These are phyloP conservation scores for Tokudaia tokunoshimensis DNA, from an alignment of 2,797 vertebrate species.

Conservation along the genomic window DNA sequence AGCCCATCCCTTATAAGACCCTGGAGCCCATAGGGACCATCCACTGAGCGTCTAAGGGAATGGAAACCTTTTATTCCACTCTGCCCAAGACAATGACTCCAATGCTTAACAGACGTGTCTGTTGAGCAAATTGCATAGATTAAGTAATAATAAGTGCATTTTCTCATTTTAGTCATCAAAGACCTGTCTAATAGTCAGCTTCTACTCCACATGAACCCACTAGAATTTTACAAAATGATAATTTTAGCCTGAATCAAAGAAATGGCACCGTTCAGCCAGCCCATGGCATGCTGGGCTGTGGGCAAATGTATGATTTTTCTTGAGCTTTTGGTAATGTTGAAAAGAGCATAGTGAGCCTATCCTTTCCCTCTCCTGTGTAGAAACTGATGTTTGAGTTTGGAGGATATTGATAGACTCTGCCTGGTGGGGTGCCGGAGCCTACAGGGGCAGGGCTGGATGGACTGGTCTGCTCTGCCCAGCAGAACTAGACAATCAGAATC, in stretches of 20 bases:
- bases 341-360: constrained; percentile 21
- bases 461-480: not conserved
- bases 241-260: constrained; percentile 75
- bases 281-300: not conserved
- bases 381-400: constrained; percentile 25
- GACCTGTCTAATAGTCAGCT: constrained; percentile 62
- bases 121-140: constrained; percentile 67
- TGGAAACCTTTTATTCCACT: not conserved
- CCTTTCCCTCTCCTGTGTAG: not conserved
- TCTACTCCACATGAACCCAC: constrained; percentile 47
- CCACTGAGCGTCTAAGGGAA: accelerated
- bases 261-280: constrained; percentile 53
- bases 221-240: constrained; percentile 70
- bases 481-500: not conserved
- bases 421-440: not conserved
- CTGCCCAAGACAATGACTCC: not conserved
- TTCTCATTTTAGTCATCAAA: constrained; percentile 70
- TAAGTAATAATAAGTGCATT: constrained; percentile 65
- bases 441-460: not conserved
- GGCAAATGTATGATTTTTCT: constrained; percentile 70
- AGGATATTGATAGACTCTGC: not conserved
- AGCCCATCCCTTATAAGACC: not conserved
- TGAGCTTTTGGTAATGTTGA: constrained; percentile 59
- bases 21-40: not conserved
- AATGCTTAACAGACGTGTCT: not conserved